Base-by-base conservation (phyloP, 2,888 invertebrate genomes). In the Zhengitettix transpicula region DNA sequence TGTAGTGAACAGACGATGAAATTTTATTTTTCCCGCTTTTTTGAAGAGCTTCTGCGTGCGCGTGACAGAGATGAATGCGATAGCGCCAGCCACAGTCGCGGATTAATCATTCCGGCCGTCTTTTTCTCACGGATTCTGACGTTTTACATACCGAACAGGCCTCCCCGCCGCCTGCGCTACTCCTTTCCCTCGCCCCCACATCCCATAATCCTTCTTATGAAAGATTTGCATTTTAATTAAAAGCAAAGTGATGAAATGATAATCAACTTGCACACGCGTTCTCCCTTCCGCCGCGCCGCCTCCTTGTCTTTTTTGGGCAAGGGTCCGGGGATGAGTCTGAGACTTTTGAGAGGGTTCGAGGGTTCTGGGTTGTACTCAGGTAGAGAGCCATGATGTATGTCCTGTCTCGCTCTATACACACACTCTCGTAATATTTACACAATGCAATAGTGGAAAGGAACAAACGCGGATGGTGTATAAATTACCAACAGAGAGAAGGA, bases 201-300 rank as follows among this genome's bases (percentile, higher is more conserved):
- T 57, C 57, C 60, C 60, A 60, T 65, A 65, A 65, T 65, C 65
- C 65, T 63, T 64, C 65, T 64, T 65, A 65, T 64, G 61, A 64
- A 65, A 65, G 78, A 80, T 79, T 80, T 79, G 79, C 79, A 77
- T 77, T 77, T 77, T 77, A 77, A 77, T 77, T 77, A 77, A 76
- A 76, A 76, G 75, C 75, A 76, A 73, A 78, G 78, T 77, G 77
- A 74, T 78, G 78, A 77, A 78, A 79, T 79, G 78, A 79, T 79
- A 79, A 79, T 79, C 64, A 64, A 61, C 58, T 57, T 40, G 56
- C 57, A 52, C 57, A 54, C 59, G 15, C 55, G 57, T 58, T 52
- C 59, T 47, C 59, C 59, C 57, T 47, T 42, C 40, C 28, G 42
- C 17, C 16, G 11, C 42, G 17, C 28, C 47, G n/a, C 44, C 42